Evolutionary conservation across 2,888 invertebrate species (phyloP).

Genomic region (Scaptomyza cyrtandrae): DNA sequence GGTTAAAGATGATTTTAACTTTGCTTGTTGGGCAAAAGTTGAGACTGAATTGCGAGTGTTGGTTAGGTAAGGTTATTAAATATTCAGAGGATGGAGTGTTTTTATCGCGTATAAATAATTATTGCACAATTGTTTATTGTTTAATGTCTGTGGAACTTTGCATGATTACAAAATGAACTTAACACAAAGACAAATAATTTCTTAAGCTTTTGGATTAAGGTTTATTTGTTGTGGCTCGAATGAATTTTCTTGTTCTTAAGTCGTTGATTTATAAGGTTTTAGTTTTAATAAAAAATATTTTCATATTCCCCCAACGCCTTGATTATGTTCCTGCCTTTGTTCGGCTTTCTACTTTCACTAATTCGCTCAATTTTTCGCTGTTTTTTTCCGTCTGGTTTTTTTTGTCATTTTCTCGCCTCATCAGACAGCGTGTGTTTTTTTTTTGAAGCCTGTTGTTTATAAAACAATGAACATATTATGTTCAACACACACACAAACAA

Average conservation of each 20-base stretch:
- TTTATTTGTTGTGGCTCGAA: no score
- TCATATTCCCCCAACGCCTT: no score
- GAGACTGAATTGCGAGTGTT: slow-evolving; percentile 8
- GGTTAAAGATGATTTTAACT: slow-evolving; percentile 41
- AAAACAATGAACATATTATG: slow-evolving; percentile 74
- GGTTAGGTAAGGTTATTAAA: neutral
- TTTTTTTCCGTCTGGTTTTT: neutral
- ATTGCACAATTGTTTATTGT: no score
- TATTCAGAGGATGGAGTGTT: neutral
- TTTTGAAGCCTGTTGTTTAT: slow-evolving; percentile 54
- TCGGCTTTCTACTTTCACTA: slow-evolving; percentile 1
- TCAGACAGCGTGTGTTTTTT: slow-evolving; percentile 33
- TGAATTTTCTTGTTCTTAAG: no score
- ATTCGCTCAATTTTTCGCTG: slow-evolving; percentile 10
- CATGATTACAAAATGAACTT: no score
- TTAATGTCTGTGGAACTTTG: no score
- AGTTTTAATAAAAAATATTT: no score
- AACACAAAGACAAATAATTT: no score
- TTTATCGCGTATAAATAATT: neutral
- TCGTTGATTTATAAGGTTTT: no score
- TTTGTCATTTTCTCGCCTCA: slow-evolving; percentile 21
- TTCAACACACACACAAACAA: slow-evolving; percentile 36
- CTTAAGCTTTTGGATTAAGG: no score
- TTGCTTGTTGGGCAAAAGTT: slow-evolving; percentile 11
- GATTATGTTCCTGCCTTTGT: neutral